Conservation (phyloP, 35 echinoderm and acorn worm species). For the Lytechinus pictus region DNA sequence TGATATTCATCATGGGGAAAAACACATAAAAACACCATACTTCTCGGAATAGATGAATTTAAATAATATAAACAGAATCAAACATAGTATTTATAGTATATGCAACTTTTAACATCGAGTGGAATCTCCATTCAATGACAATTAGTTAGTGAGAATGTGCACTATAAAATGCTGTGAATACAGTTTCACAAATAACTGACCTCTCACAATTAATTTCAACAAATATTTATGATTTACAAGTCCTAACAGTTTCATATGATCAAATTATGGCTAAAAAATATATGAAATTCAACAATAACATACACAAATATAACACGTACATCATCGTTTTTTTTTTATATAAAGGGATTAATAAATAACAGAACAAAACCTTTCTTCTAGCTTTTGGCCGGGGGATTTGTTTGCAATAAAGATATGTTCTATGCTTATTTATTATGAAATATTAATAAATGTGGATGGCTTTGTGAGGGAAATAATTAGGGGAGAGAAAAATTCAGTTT, state of each 20-base stretch:
- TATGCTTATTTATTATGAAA: no score
- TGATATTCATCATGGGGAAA: not conserved
- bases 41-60: slow-evolving; percentile 19
- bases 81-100: slow-evolving; percentile 35
- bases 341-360: not conserved
- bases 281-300: not conserved
- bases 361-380: not conserved
- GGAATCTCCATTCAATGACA: slow-evolving; percentile 5
- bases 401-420: no score
- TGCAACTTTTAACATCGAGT: not conserved
- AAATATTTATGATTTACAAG: not conserved
- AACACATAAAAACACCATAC: slow-evolving; percentile 5
- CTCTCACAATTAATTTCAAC: not conserved
- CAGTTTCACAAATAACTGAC: not conserved
- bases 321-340: not conserved
- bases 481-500: no score
- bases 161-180: not conserved
- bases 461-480: no score
- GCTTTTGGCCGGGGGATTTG: no score
- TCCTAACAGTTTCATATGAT: not conserved
- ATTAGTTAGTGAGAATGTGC: not conserved
- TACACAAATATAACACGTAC: not conserved
- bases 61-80: slow-evolving; percentile 32
- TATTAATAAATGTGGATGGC: no score
- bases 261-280: not conserved